Evolutionary conservation across 2,797 vertebrate genomes (phyloP), one percentile per base, ranked within the genome.

Genomic region (Falco peregrinus): DNA sequence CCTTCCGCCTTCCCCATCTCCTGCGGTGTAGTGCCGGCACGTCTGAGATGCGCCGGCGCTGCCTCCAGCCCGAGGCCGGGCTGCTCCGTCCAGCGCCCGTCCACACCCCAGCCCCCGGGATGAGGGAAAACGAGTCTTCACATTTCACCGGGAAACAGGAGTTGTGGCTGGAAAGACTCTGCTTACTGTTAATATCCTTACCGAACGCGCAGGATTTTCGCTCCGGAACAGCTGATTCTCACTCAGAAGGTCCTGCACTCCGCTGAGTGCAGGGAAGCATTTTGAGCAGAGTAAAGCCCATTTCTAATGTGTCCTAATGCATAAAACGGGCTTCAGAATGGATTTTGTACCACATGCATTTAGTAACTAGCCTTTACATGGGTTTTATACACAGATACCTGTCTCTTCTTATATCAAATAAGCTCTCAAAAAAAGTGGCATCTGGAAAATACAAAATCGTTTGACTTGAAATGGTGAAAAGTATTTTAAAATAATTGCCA

Each of bases 31-130:
- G 43, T 3, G 19, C 25, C 50, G 5, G 56, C 39, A 4, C 11
- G 22, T 9, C 60, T 28, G 47, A 1, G 7, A 0, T 8, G 61
- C 8, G 33, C 15, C 19, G 5, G n/a, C 37, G 39, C 43, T 75
- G 79, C 3, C 11, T 9, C 2, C 33, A 3, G 17, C 10, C 13
- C 10, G 14, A 29, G 7, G 11, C 35, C 65, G 6, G 60, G 37
- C 33, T 26, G 41, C 59, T 35, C 39, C 10, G 10, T 10, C 43
- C 65, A 1, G 2, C 14, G 9, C 2, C 22, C 6, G 13, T 21
- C 9, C 10, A 16, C 16, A 15, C 8, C 11, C 7, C 26, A 4
- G 37, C 6, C 41, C 35, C 22, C 5, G 33, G 20, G 9, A 21
- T 10, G 22, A 13, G 45, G 37, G 16, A 41, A n/a, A 67, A 17